Base-by-base conservation (phyloP, 1,140 invertebrate genomes). In the Pentalonia nigronervosa region DNA sequence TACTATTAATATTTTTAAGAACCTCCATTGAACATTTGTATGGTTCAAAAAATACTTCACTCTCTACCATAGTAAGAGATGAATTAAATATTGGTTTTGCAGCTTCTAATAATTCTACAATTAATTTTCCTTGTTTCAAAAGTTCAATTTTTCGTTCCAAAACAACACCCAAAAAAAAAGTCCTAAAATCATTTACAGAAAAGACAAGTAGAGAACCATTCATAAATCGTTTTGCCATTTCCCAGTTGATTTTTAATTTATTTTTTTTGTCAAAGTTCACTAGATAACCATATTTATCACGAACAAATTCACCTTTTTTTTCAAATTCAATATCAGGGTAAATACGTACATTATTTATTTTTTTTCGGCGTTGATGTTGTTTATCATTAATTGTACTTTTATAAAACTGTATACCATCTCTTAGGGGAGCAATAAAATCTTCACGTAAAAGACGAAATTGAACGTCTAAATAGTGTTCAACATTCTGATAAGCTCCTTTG, bases 381-480 rank as follows among this genome's bases (percentile, higher is more conserved):
- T 48, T 4, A 83, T 90, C 53, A 93, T 89, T 83, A 87, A 95
- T 93, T 94, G 36, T 84, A 25, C 93, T 76, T 91, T 94, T 81
- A 94, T 95, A 95, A 47, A 94, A 94, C 95, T 95, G 90, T 94
- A 97, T 95, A 89, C 96, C 96, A 88, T 95, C 95, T 17, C 96
- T 94, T 76, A 97, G 94, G 7, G 97, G 97, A 1, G 95, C 94
- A 76, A 96, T 95, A 95, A 97, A 97, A 95, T 98, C 98, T 95
- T 98, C 97, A 23, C 97, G 95, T 41, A 98, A 95, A 7, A 98
- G 95, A 23, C 97, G 95, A 94, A 97, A 98, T 94, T 98, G 98
- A 0, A 97, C 96, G 94, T 98, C 97, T 23, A 98, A 95, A 94
- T 98, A 98, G 94, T 98, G 96, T 48, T 97, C 96, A 0, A 96